Base-by-base conservation (phyloP, 1,140 invertebrate species). In the Gonatopus flavifemur region DNA sequence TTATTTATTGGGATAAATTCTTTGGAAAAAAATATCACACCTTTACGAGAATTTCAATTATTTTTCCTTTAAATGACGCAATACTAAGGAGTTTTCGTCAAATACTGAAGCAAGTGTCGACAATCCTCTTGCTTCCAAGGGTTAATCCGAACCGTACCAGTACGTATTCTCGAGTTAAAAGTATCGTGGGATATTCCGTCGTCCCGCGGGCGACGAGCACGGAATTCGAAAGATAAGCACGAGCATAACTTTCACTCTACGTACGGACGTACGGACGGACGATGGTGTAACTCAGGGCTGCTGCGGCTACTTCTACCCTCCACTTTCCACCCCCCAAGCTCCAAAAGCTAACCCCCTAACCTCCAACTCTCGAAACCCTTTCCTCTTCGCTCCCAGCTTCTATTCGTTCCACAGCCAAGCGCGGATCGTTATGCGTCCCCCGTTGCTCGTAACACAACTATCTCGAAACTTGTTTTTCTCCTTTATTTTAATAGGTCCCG, bases 401-500 rank as follows among this genome's bases (percentile, higher is more conserved):
- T n/a, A n/a, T n/a, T n/a, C n/a, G n/a, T n/a, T 44, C 55, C 55
- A 63, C 51, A 52, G 65, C 48, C 63, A 52, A 59, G 55, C 62
- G 64, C 58, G 64, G 66, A 72, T 70, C 68, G 69, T 73, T 73
- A 72, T 68, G 69, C 66, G 69, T 74, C 72, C 72, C 72, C 55
- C 58, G 70, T 70, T 60, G 72, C 70, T 72, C 72, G 72, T 74
- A 72, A 70, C 64, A 60, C 61, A 69, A 72, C 66, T 73, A 72
- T 73, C 70, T 74, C 66, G 55, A 63, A 68, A 74, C 64, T 71
- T 73, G 69, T 74, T 74, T 74, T 74, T 70, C 70, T 67, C 60
- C 56, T 67, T 67, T 70, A 66, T 67, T 69, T 69, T 69, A 69
- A 72, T 70, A 70, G 67, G 57, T 67, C 66, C 54, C 55, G 52